Evolutionary conservation across 2,113 vertebrate genomes (phyloP).

Genomic region (Hydropotes inermis): DNA sequence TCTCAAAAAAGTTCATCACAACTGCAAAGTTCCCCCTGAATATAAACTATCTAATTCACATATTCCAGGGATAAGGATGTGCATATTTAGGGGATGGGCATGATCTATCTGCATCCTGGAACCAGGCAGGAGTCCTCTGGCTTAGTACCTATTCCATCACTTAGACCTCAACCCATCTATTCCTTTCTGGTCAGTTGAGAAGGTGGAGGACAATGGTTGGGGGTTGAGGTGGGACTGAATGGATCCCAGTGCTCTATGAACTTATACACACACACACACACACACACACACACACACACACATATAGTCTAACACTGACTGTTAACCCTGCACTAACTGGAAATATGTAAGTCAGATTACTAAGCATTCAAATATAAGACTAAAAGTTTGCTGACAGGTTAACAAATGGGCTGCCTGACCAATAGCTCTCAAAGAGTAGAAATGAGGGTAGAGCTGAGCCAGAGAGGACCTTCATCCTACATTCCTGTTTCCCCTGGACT

Average conservation of each 20-base stretch:
- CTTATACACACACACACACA: not conserved
- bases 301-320: not conserved
- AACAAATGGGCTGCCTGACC: not conserved
- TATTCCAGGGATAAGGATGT: not conserved
- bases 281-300: not conserved
- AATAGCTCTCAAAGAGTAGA: not conserved
- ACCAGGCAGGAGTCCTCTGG: not conserved
- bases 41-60: not conserved
- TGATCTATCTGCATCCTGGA: too few relatives aligned
- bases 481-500: not conserved
- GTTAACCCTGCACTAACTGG: accelerated
- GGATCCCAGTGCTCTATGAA: not conserved
- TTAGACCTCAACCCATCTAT: not conserved
- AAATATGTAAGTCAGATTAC: accelerated
- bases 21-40: not conserved
- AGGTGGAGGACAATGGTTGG: not conserved
- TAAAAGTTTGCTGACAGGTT: not conserved
- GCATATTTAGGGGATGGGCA: not conserved
- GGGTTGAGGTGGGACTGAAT: not conserved
- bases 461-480: not conserved
- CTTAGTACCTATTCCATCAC: accelerated
- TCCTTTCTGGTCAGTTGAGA: not conserved
- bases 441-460: not conserved
- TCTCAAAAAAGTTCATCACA: not conserved
- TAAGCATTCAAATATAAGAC: not conserved